Base-by-base conservation (phyloP, 2,888 invertebrate species). In the Polydrusus cervinus region DNA sequence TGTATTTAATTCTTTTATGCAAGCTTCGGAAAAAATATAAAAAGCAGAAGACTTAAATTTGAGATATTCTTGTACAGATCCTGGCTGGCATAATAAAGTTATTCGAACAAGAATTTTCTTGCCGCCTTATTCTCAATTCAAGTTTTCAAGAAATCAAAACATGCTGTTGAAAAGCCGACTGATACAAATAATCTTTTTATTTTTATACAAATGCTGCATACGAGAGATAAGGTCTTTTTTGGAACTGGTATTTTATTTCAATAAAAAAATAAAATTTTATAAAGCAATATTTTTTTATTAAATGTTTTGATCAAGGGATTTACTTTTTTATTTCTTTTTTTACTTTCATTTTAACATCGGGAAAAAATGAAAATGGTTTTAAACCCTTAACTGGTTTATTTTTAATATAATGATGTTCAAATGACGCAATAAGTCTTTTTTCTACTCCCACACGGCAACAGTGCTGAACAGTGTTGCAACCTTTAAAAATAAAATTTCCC, bases 171-270 rank as follows among this genome's bases (percentile, higher is more conserved):
- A 34, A 14, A 57, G 55, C 34, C 30, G 55, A 16, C 30, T 14
- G 55, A 57, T 20, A 57, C 25, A 53, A 53, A 20, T 25, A 53
- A 20, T 25, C 25, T 53, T 53, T 53, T 53, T 53, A 53, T 53
- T 53, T 53, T 51, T 43, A 43, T 16, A 16, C 47, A 47, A 47
- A 47, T 47, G 13, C 47, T 47, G 47, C 47, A 47, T 47, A 16
- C 16, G 5, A 47, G 8, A 47, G 47, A 47, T 47, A 47, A 47
- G 47, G 47, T 1, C 16, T 53, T 53, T 53, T 11, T 53, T 51
- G 49, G 53, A 25, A 30, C n/a, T 11, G 53, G 25, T 53, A 25
- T 20, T 53, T 53, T 51, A 18, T 51, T 51, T 51, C 49, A 51
- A 51, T 51, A 18, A n/a, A n/a, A 13, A 43, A 40, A 40, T 40